Evolutionary conservation across 92 coral and sea anemone species (phyloP).

Genomic region (Virgularia gustaviana): DNA sequence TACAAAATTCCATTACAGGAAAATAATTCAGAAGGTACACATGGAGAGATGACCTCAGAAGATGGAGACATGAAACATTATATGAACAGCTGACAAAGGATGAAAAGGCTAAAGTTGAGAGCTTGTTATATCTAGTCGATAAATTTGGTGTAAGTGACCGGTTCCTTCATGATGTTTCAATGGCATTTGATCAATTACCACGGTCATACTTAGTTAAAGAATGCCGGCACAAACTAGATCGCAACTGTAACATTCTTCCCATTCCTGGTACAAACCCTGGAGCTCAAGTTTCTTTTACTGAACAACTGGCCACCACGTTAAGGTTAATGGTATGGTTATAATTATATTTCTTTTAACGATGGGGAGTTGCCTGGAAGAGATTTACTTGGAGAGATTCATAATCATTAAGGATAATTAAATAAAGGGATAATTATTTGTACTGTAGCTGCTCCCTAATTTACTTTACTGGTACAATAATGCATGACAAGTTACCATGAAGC

Average conservation of each 20-base stretch:
- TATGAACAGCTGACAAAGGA: constrained; percentile 1
- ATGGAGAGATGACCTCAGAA: neutral
- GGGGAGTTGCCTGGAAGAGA: too few relatives aligned
- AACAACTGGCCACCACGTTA: neutral
- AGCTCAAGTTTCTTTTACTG: constrained; percentile 4
- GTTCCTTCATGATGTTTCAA: constrained; percentile 6
- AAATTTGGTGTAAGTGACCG: constrained; percentile 12
- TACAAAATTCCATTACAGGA: constrained; percentile 2
- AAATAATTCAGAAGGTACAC: neutral
- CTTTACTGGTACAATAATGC: too few relatives aligned
- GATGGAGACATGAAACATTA: neutral
- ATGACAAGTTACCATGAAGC: too few relatives aligned
- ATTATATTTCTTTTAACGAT: neutral
- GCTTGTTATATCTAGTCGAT: neutral
- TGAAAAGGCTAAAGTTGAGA: constrained; percentile 20
- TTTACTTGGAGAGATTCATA: too few relatives aligned
- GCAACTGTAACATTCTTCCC: neutral
- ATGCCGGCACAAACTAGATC: neutral
- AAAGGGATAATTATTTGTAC: too few relatives aligned
- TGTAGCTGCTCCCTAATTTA: too few relatives aligned
- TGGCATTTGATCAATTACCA: neutral
- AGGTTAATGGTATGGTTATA: neutral
- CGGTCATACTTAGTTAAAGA: constrained; percentile 14
- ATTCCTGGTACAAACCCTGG: constrained; percentile 15
- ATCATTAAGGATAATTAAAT: too few relatives aligned